phyloP scores from a whole-genome alignment of 53 echinoderm and acorn worm species.

The Holothuria leucospilota region DNA sequence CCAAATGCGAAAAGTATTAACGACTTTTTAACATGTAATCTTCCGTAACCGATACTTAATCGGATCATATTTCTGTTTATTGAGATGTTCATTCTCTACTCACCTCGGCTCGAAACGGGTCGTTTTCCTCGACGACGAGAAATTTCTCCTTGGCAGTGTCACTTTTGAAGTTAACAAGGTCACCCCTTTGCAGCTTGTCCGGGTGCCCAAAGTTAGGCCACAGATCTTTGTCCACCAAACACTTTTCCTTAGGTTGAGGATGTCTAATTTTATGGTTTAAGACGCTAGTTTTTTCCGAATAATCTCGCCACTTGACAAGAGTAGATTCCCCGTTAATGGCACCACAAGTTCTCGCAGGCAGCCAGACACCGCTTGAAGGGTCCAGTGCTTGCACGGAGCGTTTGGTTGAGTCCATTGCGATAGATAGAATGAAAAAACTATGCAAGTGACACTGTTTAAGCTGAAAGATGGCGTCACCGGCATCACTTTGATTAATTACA shows the following conservation, averaged over 20 bases:
- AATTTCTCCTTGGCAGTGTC: background rate
- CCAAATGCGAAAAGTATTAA: too few relatives aligned
- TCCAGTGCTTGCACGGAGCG: too few relatives aligned
- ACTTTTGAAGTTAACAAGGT: background rate
- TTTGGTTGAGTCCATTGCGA: too few relatives aligned
- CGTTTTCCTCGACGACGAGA: background rate
- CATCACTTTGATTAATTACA: too few relatives aligned
- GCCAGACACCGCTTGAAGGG: background rate
- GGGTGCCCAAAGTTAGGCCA: slow-evolving; percentile 5
- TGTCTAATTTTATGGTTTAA: background rate
- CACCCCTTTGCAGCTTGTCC: background rate
- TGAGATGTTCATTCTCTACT: background rate
- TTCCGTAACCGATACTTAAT: background rate
- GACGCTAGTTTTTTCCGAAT: background rate
- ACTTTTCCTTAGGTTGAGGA: background rate
- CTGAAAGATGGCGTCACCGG: too few relatives aligned
- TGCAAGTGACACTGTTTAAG: too few relatives aligned
- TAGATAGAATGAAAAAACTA: too few relatives aligned
- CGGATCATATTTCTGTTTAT: background rate
- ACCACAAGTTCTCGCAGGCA: background rate
- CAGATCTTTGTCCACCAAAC: background rate
- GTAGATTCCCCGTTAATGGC: background rate
- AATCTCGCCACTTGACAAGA: background rate
- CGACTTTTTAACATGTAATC: background rate
- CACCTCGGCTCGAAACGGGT: slow-evolving; percentile 16